phyloP scores from a whole-genome alignment of 2,797 vertebrate genomes.

The Cuculus canorus region DNA sequence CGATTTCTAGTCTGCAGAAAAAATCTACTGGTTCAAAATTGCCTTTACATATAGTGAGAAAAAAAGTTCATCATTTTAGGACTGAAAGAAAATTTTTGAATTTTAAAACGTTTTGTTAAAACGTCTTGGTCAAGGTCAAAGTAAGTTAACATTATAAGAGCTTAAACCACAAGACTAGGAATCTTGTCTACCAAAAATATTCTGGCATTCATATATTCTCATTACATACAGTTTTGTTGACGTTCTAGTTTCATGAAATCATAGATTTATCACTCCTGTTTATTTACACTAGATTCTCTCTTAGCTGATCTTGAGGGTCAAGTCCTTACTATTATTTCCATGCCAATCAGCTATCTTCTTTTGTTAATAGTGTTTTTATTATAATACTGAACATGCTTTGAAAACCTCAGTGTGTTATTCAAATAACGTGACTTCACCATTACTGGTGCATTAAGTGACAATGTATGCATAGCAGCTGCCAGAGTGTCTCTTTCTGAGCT shows the following conservation, averaged over 20 bases:
- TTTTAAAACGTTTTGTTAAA: background rate
- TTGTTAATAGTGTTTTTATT: background rate
- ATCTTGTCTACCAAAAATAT: background rate
- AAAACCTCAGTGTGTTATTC: background rate
- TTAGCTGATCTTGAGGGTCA: background rate
- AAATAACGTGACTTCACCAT: background rate
- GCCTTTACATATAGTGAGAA: background rate
- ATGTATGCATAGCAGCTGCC: background rate
- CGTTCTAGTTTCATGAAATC: background rate
- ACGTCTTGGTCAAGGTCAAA: background rate
- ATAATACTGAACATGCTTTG: background rate
- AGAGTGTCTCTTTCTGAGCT: background rate
- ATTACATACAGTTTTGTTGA: background rate
- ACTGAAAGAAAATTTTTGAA: background rate
- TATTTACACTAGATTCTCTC: background rate
- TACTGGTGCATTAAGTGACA: background rate
- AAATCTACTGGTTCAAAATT: background rate
- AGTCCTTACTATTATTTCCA: background rate
- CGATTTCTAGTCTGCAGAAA: background rate
- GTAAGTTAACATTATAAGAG: background rate
- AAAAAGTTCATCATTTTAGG: background rate
- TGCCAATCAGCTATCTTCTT: background rate
- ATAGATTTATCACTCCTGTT: background rate
- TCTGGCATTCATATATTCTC: background rate
- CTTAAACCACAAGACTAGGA: background rate